Base-by-base conservation (phyloP, 2,113 vertebrate genomes). In the Dicrurus megarhynchus region DNA sequence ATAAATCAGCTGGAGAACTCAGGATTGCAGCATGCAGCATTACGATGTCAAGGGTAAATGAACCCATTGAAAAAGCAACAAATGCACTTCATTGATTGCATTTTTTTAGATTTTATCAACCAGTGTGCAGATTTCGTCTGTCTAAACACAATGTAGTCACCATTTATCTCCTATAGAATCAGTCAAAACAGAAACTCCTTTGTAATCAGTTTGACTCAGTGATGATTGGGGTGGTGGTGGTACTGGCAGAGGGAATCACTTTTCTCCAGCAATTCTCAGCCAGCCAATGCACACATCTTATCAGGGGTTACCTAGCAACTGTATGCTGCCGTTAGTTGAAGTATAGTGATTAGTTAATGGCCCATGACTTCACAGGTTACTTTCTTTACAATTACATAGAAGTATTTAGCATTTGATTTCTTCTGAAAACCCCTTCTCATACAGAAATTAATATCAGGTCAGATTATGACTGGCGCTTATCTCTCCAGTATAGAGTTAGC, bases 141-240 rank as follows among this genome's bases (percentile, higher is more conserved):
- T 87, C 80, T 86, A 93, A 94, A 94, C 86, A 94, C 63, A 91
- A 53, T 52, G 44, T 35, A 87, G 80, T 94, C 93, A 84, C 84
- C 89, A 73, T 97, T 97, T 95, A 90, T 93, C 78, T 84, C 49
- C 78, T 86, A 87, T 87, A 94, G 87, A 95, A 89, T 82, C 88
- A 93, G 81, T 96, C 93, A 95, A 92, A 97, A 97, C 84, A 96
- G 94, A 91, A 96, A 88, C 69, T 91, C 81, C 90, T 94, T 5
- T 88, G 81, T 94, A 93, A 92, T 97, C 88, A 92, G 50, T 83
- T 83, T 96, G 93, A 91, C 79, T 92, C 86, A 70, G 91, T 30
- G 81, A 52, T 67, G 68, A 71, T 41, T 87, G 55, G 70, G 52
- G 47, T 87, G 74, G 41, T 77, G 57, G 50, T 77, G 55, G 37